Evolutionary conservation across 2,113 vertebrate genomes (phyloP), one percentile per base, ranked within the genome.

Genomic region (Sitta europaea): DNA sequence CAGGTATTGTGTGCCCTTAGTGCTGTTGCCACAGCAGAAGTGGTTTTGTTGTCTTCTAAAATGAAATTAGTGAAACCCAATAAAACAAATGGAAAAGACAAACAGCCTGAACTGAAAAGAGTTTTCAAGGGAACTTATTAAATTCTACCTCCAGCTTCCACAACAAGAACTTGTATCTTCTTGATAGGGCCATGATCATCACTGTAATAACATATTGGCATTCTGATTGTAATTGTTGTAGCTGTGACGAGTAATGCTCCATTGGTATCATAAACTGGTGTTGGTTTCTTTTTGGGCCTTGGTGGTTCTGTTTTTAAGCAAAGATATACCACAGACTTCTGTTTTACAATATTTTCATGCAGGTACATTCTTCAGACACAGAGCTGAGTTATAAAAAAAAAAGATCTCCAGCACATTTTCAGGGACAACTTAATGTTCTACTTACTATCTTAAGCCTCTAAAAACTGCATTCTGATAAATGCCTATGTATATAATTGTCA

Each of bases 121-220:
- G 24, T 48, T 92, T 89, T 72, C 9, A 58, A 89, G 35, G 45
- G 8, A 93, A 91, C 14, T 51, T 92, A 61, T 92, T 86, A 96
- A 90, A 94, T 78, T 50, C 48, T 99, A 99, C 99, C 99, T 98
- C 98, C 98, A 58, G 98, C 98, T 98, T 99, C 99, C 65, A 98
- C 98, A 81, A 99, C 98, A 94, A 99, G 99, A 97, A 99, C 98
- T 98, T 99, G 99, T 53, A 99, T 98, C 96, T 98, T 99, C 96
- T 97, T 97, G 78, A 99, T 99, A 85, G 99, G 99, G 40, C 99
- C 99, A 35, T 99, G 98, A 92, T 99, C 97, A 70, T 99, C 99
- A 96, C 95, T 99, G 96, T 99, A 99, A 97, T 99, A 99, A 97
- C 99, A 99, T 94, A 98, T 79, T 23, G 99, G 99, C 99, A 99